Conservation (phyloP, 2,113 vertebrate genomes). For the Lepidothrix coronata region DNA sequence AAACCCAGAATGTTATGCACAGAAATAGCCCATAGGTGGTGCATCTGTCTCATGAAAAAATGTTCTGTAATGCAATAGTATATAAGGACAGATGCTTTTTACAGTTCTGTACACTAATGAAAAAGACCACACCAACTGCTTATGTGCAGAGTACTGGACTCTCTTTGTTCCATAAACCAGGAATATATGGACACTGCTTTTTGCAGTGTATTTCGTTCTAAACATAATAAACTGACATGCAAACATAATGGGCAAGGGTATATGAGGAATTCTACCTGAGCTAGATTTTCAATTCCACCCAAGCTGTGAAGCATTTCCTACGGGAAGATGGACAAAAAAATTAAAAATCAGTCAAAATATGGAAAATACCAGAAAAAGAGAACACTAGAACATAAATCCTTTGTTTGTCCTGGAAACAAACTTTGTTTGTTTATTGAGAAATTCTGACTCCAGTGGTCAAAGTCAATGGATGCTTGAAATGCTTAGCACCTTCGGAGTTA, state of each 20-base stretch:
- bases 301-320: slow-evolving; percentile 66
- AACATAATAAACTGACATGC: not conserved
- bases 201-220: not conserved
- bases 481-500: not conserved
- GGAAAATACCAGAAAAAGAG: not conserved
- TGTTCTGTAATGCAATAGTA: not conserved
- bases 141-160: not conserved
- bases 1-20: not conserved
- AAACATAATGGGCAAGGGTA: not conserved
- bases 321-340: not conserved
- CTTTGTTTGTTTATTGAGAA: not conserved
- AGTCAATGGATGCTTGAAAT: not conserved
- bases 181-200: not conserved
- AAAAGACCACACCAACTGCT: not conserved
- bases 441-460: not conserved
- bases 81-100: not conserved
- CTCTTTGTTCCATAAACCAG: not conserved
- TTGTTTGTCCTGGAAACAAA: not conserved
- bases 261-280: slow-evolving; percentile 48
- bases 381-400: not conserved
- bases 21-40: slow-evolving; percentile 48
- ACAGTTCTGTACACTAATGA: not conserved
- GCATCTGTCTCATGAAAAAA: not conserved
- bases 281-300: slow-evolving; percentile 63
- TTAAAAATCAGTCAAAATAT: not conserved